Evolutionary conservation across 2,113 vertebrate genomes (phyloP).

Genomic region (Tympanuchus pallidicinctus): DNA sequence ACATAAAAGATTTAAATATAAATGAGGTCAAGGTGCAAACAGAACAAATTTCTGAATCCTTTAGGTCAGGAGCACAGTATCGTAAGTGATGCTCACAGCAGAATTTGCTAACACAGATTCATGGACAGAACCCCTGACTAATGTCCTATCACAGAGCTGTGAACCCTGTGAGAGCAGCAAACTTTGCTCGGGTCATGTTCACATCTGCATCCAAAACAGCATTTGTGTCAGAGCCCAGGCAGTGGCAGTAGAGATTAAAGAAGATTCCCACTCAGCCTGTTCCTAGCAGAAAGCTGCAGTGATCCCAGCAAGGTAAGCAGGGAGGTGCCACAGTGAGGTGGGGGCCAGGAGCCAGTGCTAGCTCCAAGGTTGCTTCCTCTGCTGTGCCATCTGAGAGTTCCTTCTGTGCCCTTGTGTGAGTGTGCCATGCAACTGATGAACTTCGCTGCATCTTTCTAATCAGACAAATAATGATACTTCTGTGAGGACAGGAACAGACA

Average conservation of each 20-base stretch:
- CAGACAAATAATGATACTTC: not conserved
- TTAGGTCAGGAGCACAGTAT: not conserved
- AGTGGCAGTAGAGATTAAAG: not conserved
- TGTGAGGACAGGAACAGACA: not conserved
- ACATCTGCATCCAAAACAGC: not conserved
- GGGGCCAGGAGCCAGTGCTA: rapidly evolving
- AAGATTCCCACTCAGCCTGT: not conserved
- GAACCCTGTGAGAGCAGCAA: not conserved
- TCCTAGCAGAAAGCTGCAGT: not conserved
- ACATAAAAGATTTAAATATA: not conserved
- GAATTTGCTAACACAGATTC: not conserved
- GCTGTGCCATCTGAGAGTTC: not conserved
- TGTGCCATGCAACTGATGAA: not conserved
- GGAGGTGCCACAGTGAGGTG: rapidly evolving
- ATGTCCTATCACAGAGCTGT: not conserved
- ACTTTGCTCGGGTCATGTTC: not conserved
- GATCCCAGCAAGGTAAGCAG: not conserved
- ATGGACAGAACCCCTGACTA: not conserved
- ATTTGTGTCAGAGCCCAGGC: not conserved
- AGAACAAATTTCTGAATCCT: not conserved
- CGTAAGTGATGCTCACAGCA: not conserved
- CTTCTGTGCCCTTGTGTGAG: not conserved
- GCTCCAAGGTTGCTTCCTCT: not conserved
- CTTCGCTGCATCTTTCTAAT: not conserved
- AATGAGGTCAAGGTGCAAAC: not conserved